phyloP scores from a whole-genome alignment of 2,888 invertebrate genomes.

The Thereva nobilitata region DNA sequence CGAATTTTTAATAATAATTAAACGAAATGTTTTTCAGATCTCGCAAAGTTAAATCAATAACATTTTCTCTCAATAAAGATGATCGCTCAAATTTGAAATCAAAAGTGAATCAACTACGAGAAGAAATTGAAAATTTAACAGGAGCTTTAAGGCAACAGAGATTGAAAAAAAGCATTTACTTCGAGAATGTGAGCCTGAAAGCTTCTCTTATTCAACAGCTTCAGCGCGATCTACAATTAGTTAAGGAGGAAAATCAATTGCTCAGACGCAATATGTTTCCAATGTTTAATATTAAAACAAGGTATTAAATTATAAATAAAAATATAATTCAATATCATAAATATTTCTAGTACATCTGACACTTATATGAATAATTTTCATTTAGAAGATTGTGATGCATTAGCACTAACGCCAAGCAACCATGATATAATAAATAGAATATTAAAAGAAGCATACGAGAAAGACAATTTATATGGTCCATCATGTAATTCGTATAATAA shows the following conservation, averaged over 20 bases:
- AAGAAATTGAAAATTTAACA: neutral
- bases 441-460: neutral
- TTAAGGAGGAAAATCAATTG: neutral
- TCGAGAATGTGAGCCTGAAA: neutral
- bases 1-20: neutral
- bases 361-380: neutral
- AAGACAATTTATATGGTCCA: neutral
- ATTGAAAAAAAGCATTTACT: neutral
- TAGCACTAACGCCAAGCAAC: neutral
- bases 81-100: neutral
- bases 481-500: neutral
- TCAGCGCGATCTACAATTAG: neutral
- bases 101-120: neutral
- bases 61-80: conserved; percentile 4
- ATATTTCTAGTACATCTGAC: neutral
- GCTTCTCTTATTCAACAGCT: conserved; percentile 2
- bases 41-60: conserved; percentile 9
- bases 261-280: neutral
- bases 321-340: neutral
- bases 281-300: neutral
- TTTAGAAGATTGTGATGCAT: neutral
- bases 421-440: neutral
- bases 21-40: conserved; percentile 3
- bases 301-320: neutral
- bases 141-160: neutral